Base-by-base conservation (phyloP, 2,888 invertebrate genomes). In the Piscicola geometra region DNA sequence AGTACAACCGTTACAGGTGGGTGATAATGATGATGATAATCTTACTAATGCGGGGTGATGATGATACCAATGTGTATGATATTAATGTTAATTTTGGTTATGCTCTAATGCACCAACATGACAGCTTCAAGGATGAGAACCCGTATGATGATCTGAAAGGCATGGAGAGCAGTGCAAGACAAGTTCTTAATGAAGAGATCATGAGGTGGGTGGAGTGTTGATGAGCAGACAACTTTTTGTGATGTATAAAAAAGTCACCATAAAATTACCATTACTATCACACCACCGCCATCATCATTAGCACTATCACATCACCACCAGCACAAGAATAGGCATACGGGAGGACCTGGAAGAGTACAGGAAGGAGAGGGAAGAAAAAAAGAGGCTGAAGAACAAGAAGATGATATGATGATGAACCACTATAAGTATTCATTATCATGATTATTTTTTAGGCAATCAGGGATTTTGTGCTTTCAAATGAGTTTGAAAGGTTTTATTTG, bases 111-210 rank as follows among this genome's bases (percentile, higher is more conserved):
- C n/a, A n/a, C n/a, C n/a, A n/a, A n/a, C n/a, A n/a, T n/a, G n/a
- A n/a, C 60, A 56, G 60, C n/a, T 56, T 56, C 60, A 56, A 56
- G 25, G 25, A 56, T n/a, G 60, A 56, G 60, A 56, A 56, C 60
- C 60, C 60, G 3, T 56, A 56, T n/a, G 60, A 56, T 21, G 60
- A 56, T n/a, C n/a, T 56, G 60, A 56, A 21, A 56, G 60, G 25
- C 60, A 56, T 56, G 60, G 60, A 56, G n/a, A 56, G 60, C 60
- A 56, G 60, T 56, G 60, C 60, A 9, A 56, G 60, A 25, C 60
- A 56, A n/a, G 25, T 56, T 3, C 25, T 56, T 5, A 9, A 56
- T 5, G 60, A 56, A 21, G 60, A 56, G 5, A 5, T 15, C n/a
- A 56, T 56, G 3, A 56, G 60, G 60, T 56, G 21, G n/a, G 60